A percentile compares a stretch with the other conserved stretches of the same genome.
These are phyloP conservation scores for Anguilla pacifica DNA, from an alignment of 2,797 vertebrate species.

Conservation along the genomic window DNA sequence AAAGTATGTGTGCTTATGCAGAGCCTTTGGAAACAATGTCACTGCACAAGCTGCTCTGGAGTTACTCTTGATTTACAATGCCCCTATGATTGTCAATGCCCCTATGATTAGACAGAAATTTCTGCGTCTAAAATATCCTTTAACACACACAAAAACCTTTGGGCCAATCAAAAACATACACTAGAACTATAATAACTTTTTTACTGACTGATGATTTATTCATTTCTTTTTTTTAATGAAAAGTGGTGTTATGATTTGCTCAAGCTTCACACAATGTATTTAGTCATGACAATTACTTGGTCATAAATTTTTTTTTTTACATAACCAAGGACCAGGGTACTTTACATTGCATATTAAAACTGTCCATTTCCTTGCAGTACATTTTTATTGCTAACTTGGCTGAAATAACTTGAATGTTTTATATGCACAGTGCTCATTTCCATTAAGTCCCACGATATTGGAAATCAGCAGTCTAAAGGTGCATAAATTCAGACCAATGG, in stretches of 20 bases:
- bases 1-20: too few relatives aligned
- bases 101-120: background rate
- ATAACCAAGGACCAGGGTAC: background rate
- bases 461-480: constrained; percentile 5
- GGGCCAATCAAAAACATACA: background rate
- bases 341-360: background rate
- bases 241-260: background rate
- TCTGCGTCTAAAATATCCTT: background rate
- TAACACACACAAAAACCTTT: background rate
- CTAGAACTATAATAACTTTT: background rate
- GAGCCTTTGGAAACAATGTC: background rate
- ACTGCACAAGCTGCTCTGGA: background rate
- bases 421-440: background rate
- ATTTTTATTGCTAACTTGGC: background rate
- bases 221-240: background rate
- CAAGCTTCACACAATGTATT: background rate
- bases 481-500: background rate
- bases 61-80: background rate
- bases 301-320: background rate
- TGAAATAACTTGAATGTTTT: background rate
- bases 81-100: background rate
- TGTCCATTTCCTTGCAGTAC: background rate
- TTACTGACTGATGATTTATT: background rate
- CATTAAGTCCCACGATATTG: background rate
- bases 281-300: background rate